Base-by-base conservation (phyloP, 2,888 invertebrate species). In the Macrophya alboannulata region DNA sequence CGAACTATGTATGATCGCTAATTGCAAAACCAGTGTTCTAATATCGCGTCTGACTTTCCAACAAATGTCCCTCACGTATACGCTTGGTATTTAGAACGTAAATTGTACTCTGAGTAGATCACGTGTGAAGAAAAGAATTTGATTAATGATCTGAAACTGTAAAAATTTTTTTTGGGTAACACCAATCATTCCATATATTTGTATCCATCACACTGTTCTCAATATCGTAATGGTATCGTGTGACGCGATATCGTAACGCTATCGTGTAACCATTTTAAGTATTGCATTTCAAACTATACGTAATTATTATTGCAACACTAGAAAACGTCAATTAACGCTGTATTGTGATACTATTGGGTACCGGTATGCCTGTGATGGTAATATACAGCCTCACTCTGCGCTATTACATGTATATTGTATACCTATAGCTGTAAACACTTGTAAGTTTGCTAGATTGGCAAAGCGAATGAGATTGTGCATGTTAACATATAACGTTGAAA, bases 161-260 rank as follows among this genome's bases (percentile, higher is more conserved):
- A n/a, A n/a, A n/a, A n/a, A 55, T 8, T n/a, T n/a, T n/a, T n/a
- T 55, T 55, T 2, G 55, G 55, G n/a, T 6, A 55, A n/a, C 8
- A 55, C 8, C n/a, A 17, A n/a, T n/a, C 6, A 55, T 55, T n/a
- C 31, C 31, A 31, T n/a, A 55, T n/a, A 55, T 55, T n/a, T 55
- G n/a, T 5, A 55, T 55, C 55, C 55, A n/a, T 55, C 17, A 55
- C 6, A 8, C 6, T 55, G 55, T 55, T n/a, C 55, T n/a, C n/a
- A n/a, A 55, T 55, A 55, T 55, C 8, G 55, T 55, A 55, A 55
- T 55, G 55, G n/a, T 55, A 55, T 55, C 55, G 55, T 55, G n/a
- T 55, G 55, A 55, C 8, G n/a, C n/a, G 17, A n/a, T 55, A 55
- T 55, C 55, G n/a, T n/a, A 55, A 55, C 55, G 55, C 6, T 55